These are phyloP conservation scores for Podargus strigoides DNA, from an alignment of 2,797 vertebrate species.

Conservation along the genomic window DNA sequence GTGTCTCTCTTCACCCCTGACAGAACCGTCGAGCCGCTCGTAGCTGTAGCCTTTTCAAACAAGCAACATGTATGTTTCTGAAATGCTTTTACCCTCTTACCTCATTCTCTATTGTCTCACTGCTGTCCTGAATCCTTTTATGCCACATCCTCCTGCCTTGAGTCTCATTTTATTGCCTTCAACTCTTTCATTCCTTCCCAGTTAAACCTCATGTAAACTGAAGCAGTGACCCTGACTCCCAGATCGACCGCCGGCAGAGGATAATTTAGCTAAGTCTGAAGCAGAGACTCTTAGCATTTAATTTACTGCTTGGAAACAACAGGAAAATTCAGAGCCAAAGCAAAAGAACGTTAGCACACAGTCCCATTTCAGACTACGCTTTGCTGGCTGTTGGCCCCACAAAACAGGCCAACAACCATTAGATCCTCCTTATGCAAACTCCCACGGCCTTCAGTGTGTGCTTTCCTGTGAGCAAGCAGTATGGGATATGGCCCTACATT, in stretches of 20 bases:
- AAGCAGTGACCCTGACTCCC: neutral
- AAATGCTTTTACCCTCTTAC: neutral
- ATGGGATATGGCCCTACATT: neutral
- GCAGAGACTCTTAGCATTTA: neutral
- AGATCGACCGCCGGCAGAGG: neutral
- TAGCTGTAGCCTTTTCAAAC: slow-evolving; percentile 87
- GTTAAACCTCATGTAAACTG: neutral
- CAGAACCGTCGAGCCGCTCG: slow-evolving; percentile 90
- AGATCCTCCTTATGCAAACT: neutral
- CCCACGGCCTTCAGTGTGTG: neutral
- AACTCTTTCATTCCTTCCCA: neutral
- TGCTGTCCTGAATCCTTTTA: neutral
- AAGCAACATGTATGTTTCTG: neutral
- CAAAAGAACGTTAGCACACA: neutral
- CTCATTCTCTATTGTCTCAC: neutral
- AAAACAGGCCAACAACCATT: neutral
- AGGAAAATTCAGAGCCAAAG: slow-evolving; percentile 20
- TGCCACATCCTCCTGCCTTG: neutral
- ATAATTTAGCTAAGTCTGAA: neutral
- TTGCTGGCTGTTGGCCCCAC: neutral
- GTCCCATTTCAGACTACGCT: neutral
- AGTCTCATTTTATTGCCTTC: neutral
- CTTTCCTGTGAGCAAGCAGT: slow-evolving; percentile 7
- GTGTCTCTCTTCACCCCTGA: slow-evolving; percentile 89
- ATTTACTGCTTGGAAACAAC: slow-evolving; percentile 30